These are phyloP conservation scores for Nasonia oneida DNA, from an alignment of 2,888 invertebrate species.

Conservation along the genomic window DNA sequence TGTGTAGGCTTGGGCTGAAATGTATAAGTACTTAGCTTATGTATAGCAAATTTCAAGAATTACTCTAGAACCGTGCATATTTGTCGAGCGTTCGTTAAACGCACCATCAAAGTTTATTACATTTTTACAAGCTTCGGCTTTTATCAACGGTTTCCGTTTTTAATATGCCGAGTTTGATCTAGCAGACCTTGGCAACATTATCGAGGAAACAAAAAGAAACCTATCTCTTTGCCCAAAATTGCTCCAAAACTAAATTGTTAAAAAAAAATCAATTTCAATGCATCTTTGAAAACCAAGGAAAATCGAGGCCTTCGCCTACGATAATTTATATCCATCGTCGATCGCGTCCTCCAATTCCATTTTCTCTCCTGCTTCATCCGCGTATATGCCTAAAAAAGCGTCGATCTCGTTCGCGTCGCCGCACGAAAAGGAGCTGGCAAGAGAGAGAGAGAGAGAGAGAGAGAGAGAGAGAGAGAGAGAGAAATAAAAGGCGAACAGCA, in stretches of 20 bases:
- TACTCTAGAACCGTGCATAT: not conserved
- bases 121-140: not conserved
- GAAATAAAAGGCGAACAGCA: conserved; percentile 34
- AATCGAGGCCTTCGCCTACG: not conserved
- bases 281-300: not conserved
- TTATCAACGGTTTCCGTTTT: not conserved
- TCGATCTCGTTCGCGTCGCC: not conserved
- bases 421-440: conserved; percentile 3
- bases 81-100: not conserved
- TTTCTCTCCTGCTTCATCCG: not conserved
- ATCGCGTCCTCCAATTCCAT: not conserved
- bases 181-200: no score
- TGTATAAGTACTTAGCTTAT: not conserved
- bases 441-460: conserved; percentile 20
- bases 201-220: not conserved
- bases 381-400: not conserved
- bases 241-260: not conserved
- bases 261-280: not conserved
- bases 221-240: not conserved
- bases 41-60: not conserved
- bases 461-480: not conserved
- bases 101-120: not conserved
- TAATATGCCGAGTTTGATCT: not conserved
- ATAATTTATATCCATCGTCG: not conserved
- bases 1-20: not conserved